Conservation (phyloP, 2,888 invertebrate species). For the Drosophila formosana region DNA sequence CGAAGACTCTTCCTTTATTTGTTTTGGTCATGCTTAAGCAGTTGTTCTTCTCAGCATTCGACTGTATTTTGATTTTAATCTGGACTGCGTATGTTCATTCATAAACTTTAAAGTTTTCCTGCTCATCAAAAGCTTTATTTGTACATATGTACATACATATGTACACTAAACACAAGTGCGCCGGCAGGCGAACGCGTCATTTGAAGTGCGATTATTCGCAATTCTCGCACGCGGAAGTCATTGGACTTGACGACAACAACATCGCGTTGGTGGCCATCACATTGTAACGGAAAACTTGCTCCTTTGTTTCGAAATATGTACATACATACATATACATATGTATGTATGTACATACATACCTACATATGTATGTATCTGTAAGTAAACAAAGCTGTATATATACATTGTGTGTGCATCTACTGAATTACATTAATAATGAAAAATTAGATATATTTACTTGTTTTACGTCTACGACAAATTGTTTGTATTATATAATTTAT, state of each 20-base stretch:
- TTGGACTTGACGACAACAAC: constrained; percentile 51
- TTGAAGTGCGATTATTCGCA: constrained; percentile 52
- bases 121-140: constrained; percentile 40
- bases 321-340: not conserved
- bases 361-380: constrained; percentile 3
- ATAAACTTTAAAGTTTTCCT: constrained; percentile 59
- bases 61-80: constrained; percentile 8
- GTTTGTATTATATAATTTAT: too few relatives aligned
- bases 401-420: not conserved
- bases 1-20: not conserved
- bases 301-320: constrained; percentile 58
- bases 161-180: constrained; percentile 40
- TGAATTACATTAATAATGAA: too few relatives aligned
- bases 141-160: not conserved
- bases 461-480: too few relatives aligned
- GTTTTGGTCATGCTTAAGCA: not conserved
- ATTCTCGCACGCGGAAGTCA: constrained; percentile 67
- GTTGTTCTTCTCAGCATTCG: constrained; percentile 20
- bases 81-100: constrained; percentile 53
- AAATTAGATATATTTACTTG: too few relatives aligned
- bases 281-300: constrained; percentile 57
- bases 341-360: not conserved
- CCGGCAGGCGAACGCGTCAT: constrained; percentile 19
- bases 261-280: constrained; percentile 61
- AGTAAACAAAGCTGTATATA: not conserved